Percentiles rank a stretch among this genome's conserved stretches.
phyloP scores from a whole-genome alignment of 2,797 vertebrate species.

The Phataginus tetradactyla region DNA sequence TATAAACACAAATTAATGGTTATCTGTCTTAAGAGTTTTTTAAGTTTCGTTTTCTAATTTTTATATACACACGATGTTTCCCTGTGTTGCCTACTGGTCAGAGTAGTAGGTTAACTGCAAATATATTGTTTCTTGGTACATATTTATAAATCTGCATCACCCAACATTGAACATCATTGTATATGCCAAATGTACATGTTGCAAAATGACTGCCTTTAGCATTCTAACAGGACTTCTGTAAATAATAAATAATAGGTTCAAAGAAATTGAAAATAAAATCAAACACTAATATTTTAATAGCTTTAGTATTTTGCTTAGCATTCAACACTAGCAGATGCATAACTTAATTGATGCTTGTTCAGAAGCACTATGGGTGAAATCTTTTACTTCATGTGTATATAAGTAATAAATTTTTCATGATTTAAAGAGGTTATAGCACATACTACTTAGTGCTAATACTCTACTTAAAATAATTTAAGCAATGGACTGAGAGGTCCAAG shows the following conservation, averaged over 20 bases:
- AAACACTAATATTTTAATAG: slow-evolving; percentile 87
- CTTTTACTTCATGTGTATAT: slow-evolving; percentile 86
- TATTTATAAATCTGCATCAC: slow-evolving; percentile 88
- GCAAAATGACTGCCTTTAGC: slow-evolving; percentile 80
- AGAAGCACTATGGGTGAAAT: slow-evolving; percentile 86
- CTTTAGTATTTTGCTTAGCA: slow-evolving; percentile 82
- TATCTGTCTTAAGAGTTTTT: slow-evolving; percentile 81
- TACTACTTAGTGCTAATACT: slow-evolving; percentile 70
- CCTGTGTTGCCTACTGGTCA: slow-evolving; percentile 83
- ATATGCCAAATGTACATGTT: slow-evolving; percentile 86
- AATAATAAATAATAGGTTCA: slow-evolving; percentile 77
- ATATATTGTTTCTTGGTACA: slow-evolving; percentile 88
- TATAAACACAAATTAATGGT: slow-evolving; percentile 81
- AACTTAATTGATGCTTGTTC: slow-evolving; percentile 82
- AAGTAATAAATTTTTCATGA: slow-evolving; percentile 88
- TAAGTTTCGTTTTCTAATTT: slow-evolving; percentile 81
- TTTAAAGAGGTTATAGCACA: slow-evolving; percentile 81
- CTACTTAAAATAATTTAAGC: slow-evolving; percentile 67
- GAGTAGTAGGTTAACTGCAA: slow-evolving; percentile 84
- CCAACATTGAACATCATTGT: slow-evolving; percentile 87
- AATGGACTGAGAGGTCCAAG: slow-evolving; percentile 46
- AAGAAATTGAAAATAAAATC: slow-evolving; percentile 77
- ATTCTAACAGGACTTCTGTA: slow-evolving; percentile 85
- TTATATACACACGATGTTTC: slow-evolving; percentile 83
- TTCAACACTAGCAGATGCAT: slow-evolving; percentile 82